phyloP scores from a whole-genome alignment of 2,113 vertebrate genomes.

The Setophaga kirtlandii region DNA sequence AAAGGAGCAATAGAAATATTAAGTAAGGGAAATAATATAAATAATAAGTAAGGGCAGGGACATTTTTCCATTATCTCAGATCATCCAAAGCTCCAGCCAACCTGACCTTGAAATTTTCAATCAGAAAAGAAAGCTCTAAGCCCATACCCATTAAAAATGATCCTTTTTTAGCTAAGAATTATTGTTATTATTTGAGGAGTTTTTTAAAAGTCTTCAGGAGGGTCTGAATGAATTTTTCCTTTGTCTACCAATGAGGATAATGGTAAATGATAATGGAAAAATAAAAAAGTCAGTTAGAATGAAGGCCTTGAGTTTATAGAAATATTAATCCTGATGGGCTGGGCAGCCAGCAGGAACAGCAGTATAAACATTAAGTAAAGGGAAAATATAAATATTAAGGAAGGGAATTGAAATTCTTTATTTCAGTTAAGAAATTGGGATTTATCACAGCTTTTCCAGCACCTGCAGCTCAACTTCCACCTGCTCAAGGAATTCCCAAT shows the following conservation, averaged over 20 bases:
- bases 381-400: not conserved
- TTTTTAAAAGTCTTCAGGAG: rapidly evolving
- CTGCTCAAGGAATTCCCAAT: not conserved
- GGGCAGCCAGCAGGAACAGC: not conserved
- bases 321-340: not conserved
- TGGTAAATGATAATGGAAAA: not conserved
- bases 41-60: too few relatives aligned
- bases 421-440: not conserved
- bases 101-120: too few relatives aligned
- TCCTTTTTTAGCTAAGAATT: not conserved
- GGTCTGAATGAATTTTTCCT: not conserved
- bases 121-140: not conserved
- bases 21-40: too few relatives aligned
- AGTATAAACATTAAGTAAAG: not conserved
- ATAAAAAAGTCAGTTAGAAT: not conserved
- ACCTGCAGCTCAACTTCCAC: not conserved
- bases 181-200: not conserved
- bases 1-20: too few relatives aligned
- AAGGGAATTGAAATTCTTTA: not conserved
- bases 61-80: too few relatives aligned
- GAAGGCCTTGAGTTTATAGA: not conserved
- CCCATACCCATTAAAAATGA: rapidly evolving
- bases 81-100: too few relatives aligned
- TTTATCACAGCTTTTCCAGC: not conserved
- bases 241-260: not conserved